Base-by-base conservation (phyloP, 1,140 invertebrate species). In the Aricia agestis region DNA sequence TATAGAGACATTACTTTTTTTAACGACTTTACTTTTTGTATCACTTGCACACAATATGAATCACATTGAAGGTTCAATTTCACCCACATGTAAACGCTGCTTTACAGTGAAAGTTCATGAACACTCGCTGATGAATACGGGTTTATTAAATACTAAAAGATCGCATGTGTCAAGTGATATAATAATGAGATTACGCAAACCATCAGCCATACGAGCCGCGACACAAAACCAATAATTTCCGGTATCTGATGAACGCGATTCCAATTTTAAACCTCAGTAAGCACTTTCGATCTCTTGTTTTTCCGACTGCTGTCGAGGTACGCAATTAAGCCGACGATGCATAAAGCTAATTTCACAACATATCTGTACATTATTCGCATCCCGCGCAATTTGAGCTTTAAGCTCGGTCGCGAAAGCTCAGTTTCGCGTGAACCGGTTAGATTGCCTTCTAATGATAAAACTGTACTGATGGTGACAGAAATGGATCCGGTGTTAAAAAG, bases 181-280 rank as follows among this genome's bases (percentile, higher is more conserved):
- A 63, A 63, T 87, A 87, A 87, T 82, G 81, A 85, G 82, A 75
- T 82, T 80, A 87, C 82, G 81, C 80, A 78, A 83, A 74, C 78
- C 80, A 80, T 81, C 83, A 82, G 66, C 72, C 45, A n/a, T 78
- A 82, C 76, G 73, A 65, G 66, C 19, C 74, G 70, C 70, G 70
- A 65, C 68, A 80, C 76, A 77, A 63, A 80, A 70, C 83, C 82
- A 77, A 79, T 82, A 82, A 87, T 86, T 87, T 86, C 81, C 83
- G 81, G 79, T 73, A 73, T 72, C 80, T 82, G 83, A 83, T 76
- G 80, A 81, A 81, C 77, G 80, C 78, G 77, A 77, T 85, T 86
- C 80, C 86, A 88, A 88, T 88, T 88, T 88, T 82, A 88, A 82
- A 83, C 81, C 81, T 82, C 82, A 82, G 77, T 84, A 81, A 76